Conservation (phyloP, 1,140 invertebrate genomes). For the Drosophila kikkawai region DNA sequence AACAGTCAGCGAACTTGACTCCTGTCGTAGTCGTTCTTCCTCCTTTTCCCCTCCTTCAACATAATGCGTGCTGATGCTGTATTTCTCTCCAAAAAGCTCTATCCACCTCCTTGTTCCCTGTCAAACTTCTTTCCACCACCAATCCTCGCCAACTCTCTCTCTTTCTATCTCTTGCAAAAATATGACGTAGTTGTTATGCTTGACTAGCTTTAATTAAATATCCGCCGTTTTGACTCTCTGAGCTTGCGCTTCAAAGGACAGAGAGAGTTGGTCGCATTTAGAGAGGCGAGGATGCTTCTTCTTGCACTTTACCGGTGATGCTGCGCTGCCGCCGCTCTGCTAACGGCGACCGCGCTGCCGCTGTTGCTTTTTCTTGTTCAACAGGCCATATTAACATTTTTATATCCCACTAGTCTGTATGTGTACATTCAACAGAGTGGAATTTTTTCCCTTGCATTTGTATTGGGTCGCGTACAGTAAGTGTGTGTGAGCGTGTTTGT, state of each 20-base stretch:
- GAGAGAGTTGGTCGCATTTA: not conserved
- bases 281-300: constrained; percentile 22
- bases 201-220: constrained; percentile 42
- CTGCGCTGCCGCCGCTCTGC: constrained; percentile 29
- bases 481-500: not conserved
- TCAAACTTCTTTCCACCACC: constrained; percentile 3
- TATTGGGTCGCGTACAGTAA: not conserved
- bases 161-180: constrained; percentile 6
- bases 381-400: constrained; percentile 76
- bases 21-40: constrained; percentile 13
- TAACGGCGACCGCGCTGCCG: constrained; percentile 20
- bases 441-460: constrained; percentile 47
- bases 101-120: not conserved
- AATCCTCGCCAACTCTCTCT: not conserved
- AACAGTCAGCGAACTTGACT: constrained; percentile 51
- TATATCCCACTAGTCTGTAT: constrained; percentile 40
- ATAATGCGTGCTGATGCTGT: not conserved
- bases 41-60: not conserved
- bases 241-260: constrained; percentile 30
- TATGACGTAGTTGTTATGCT: constrained; percentile 56
- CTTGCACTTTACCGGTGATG: constrained; percentile 55
- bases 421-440: constrained; percentile 69
- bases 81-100: constrained; percentile 36
- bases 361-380: constrained; percentile 73
- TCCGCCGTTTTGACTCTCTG: constrained; percentile 30